phyloP scores from a whole-genome alignment of 2,113 vertebrate species.

The Aramus guarauna region DNA sequence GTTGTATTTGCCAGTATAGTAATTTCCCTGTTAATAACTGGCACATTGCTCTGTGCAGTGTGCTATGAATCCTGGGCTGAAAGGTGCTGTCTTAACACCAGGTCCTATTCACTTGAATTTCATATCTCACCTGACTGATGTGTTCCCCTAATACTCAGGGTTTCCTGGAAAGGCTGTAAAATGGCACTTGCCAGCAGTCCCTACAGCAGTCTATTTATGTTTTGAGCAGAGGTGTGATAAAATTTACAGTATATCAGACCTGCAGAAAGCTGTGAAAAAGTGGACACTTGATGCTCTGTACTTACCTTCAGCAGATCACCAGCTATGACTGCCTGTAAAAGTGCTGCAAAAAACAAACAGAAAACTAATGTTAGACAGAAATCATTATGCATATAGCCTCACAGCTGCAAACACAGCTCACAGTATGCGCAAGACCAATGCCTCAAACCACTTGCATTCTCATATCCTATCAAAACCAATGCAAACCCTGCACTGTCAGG shows the following conservation, averaged over 20 bases:
- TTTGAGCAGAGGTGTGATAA: conserved; percentile 11
- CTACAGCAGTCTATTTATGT: not conserved
- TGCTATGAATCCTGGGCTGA: not conserved
- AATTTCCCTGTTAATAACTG: conserved; percentile 5
- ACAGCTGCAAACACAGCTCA: not conserved
- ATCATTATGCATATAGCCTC: not conserved
- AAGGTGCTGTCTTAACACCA: not conserved
- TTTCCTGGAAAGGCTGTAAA: conserved; percentile 44
- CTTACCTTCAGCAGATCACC: conserved; percentile 80
- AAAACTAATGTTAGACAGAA: conserved; percentile 51
- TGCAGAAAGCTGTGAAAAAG: not conserved
- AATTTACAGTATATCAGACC: not conserved
- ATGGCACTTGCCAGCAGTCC: not conserved
- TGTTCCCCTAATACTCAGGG: not conserved
- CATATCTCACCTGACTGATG: conserved; percentile 12
- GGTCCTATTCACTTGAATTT: not conserved
- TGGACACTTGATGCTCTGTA: not conserved
- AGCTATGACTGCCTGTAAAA: conserved; percentile 78
- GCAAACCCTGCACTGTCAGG: not conserved
- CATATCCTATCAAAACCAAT: not conserved
- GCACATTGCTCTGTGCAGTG: not conserved
- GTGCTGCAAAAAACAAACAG: conserved; percentile 73
- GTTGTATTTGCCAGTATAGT: not conserved
- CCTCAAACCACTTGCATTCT: not conserved
- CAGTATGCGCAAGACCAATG: not conserved